Evolutionary conservation across 2,888 invertebrate species (phyloP).

Genomic region (Parnassius apollo): DNA sequence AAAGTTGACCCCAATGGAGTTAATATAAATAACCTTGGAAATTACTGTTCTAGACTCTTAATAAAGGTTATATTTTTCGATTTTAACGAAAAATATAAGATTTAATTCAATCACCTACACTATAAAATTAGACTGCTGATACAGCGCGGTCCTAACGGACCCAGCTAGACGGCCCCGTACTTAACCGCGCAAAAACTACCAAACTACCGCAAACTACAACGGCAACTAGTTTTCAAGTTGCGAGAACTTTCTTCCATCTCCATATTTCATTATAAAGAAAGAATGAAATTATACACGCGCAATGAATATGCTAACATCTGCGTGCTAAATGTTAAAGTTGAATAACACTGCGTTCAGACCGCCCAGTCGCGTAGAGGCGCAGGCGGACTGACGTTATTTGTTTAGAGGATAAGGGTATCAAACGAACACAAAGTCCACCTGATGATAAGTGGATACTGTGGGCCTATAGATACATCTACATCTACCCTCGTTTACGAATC

Average conservation of each 20-base stretch:
- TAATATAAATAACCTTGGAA: no score
- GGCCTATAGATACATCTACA: no score
- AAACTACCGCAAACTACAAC: constrained; percentile 65
- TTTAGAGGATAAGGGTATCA: no score
- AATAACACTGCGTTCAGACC: constrained; percentile 51
- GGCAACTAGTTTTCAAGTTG: constrained; percentile 67
- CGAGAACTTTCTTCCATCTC: constrained; percentile 78
- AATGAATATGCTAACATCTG: constrained; percentile 71
- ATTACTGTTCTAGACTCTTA: no score
- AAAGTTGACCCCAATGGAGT: no score
- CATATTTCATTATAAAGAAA: constrained; percentile 76
- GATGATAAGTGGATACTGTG: no score
- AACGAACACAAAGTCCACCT: no score
- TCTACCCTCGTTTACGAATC: no score
- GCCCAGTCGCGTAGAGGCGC: constrained; percentile 27
- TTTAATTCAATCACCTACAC: no score
- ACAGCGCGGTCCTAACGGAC: background rate
- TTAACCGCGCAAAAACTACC: constrained; percentile 49
- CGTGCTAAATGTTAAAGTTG: constrained; percentile 75
- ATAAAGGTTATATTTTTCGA: no score
- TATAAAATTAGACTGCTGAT: no score
- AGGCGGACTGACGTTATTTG: constrained; percentile 15
- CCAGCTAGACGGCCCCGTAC: background rate
- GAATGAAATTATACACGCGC: constrained; percentile 71
- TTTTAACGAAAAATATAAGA: no score